Evolutionary conservation across 2,797 vertebrate species (phyloP).

Genomic region (Nannoperca australis): DNA sequence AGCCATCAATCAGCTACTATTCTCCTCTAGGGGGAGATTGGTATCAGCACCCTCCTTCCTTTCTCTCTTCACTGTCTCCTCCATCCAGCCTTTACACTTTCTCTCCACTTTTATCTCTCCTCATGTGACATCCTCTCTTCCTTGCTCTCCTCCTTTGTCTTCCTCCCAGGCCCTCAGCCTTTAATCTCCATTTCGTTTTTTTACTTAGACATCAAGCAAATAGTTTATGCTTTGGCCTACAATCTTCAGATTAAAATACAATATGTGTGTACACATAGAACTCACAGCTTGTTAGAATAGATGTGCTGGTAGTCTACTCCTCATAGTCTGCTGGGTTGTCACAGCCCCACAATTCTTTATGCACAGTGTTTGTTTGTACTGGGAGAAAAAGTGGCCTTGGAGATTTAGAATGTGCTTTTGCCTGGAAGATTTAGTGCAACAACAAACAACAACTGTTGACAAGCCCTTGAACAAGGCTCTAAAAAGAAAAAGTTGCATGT

Average conservation of each 20-base stretch:
- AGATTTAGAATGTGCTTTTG: conserved; percentile 13
- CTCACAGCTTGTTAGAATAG: conserved; percentile 47
- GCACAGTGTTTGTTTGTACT: conserved; percentile 12
- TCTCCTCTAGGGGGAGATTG: conserved; percentile 78
- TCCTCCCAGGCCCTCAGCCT: conserved; percentile 36
- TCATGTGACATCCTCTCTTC: conserved; percentile 64
- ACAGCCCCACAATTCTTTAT: conserved; percentile 25
- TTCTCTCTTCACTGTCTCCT: conserved; percentile 70
- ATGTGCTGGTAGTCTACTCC: conserved; percentile 19
- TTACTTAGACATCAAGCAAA: conserved; percentile 44
- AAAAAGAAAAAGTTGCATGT: conserved; percentile 9
- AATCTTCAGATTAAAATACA: conserved; percentile 63
- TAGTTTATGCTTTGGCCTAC: conserved; percentile 34
- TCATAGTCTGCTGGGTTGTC: conserved; percentile 33
- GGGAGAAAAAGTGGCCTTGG: conserved; percentile 17
- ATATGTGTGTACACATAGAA: conserved; percentile 48
- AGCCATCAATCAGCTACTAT: conserved; percentile 83
- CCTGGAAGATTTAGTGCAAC: conserved; percentile 5
- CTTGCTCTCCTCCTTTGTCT: conserved; percentile 55
- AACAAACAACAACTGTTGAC: conserved; percentile 23
- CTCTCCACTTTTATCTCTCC: conserved; percentile 71
- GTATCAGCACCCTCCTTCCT: conserved; percentile 79
- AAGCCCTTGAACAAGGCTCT: conserved; percentile 26
- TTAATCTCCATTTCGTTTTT: conserved; percentile 61
- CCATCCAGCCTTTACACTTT: conserved; percentile 68